Evolutionary conservation across 2,888 invertebrate species (phyloP).

Genomic region (Odontothrips loti): DNA sequence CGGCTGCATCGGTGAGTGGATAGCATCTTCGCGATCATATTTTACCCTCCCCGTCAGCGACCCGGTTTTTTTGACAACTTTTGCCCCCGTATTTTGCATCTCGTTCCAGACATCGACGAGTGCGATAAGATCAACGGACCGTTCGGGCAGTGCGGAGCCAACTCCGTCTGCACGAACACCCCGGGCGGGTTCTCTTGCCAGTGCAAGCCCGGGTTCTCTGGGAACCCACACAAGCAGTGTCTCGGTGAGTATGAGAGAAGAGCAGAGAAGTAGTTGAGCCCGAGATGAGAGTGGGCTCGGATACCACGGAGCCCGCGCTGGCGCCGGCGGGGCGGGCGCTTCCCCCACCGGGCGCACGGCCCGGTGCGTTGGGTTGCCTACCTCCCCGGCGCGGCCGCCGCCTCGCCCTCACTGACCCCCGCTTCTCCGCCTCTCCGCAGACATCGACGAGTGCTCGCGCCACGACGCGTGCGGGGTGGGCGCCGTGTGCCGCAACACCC

Average conservation of each 20-base stretch:
- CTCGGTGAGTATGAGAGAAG: conserved; percentile 46
- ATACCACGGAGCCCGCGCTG: too few relatives aligned
- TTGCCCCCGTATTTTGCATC: conserved; percentile 22
- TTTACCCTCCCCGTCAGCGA: too few relatives aligned
- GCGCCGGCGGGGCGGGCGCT: background rate
- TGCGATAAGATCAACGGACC: conserved; percentile 74
- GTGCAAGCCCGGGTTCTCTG: conserved; percentile 80
- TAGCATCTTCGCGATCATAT: too few relatives aligned
- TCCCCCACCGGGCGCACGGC: background rate
- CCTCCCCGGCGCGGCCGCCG: background rate
- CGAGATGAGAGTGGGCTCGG: too few relatives aligned
- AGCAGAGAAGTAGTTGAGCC: too few relatives aligned
- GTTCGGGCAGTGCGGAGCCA: conserved; percentile 77
- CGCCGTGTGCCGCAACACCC: conserved; percentile 72
- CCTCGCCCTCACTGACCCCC: background rate
- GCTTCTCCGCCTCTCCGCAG: conserved; percentile 45
- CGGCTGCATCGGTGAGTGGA: conserved; percentile 67
- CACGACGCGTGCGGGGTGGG: conserved; percentile 72
- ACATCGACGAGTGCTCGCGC: conserved; percentile 76
- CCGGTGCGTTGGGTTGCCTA: background rate
- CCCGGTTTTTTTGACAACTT: background rate
- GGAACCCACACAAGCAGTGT: conserved; percentile 77
- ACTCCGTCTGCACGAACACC: conserved; percentile 74
- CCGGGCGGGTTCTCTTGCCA: conserved; percentile 75
- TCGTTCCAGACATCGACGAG: conserved; percentile 73